Conservation (phyloP, 2,113 vertebrate genomes). For the Rhabdomys dilectus region DNA sequence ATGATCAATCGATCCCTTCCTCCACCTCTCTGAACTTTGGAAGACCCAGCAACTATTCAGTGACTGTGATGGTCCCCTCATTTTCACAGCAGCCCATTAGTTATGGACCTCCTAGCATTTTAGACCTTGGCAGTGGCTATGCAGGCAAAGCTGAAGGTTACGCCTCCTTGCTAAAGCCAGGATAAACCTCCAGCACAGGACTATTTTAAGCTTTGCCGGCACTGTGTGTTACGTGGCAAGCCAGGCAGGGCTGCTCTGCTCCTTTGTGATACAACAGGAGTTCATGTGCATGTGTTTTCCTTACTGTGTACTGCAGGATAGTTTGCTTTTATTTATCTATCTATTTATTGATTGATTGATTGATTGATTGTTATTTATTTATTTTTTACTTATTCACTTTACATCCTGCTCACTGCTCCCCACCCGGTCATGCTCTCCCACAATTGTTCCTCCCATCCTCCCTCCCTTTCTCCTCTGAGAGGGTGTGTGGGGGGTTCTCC, state of each 20-base stretch:
- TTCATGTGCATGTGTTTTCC: neutral
- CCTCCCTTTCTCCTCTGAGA: no score
- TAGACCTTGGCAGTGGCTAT: neutral
- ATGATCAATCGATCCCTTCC: no score
- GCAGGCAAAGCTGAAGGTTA: neutral
- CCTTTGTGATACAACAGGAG: neutral
- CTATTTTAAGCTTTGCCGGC: slow-evolving; percentile 53
- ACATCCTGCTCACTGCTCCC: no score
- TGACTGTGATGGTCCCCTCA: neutral
- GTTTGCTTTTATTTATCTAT: neutral
- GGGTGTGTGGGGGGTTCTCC: no score
- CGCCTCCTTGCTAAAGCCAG: neutral
- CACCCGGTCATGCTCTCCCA: no score
- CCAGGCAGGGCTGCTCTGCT: neutral
- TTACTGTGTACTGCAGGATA: neutral
- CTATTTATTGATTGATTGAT: no score
- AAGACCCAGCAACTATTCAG: neutral
- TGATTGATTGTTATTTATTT: no score
- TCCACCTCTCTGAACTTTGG: neutral
- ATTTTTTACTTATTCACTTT: no score
- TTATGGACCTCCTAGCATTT: neutral
- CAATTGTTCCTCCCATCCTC: no score
- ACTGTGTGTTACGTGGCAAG: neutral
- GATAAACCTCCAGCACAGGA: neutral
- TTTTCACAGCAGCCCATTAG: neutral